Base-by-base conservation (phyloP, 2,113 vertebrate genomes). In the Callaeas wilsoni region DNA sequence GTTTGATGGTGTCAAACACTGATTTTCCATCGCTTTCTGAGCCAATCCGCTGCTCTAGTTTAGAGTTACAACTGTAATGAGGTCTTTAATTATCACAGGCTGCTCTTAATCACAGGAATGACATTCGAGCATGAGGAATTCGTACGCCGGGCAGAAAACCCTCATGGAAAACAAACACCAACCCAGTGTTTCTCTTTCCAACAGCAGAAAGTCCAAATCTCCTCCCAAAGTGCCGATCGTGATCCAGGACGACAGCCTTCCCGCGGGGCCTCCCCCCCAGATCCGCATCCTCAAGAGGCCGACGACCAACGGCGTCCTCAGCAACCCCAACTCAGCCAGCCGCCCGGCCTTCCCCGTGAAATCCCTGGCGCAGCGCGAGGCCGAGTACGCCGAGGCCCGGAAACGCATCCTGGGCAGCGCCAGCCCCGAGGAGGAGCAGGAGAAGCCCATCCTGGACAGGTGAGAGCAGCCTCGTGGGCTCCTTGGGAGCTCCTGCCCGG, bases 241-340 rank as follows among this genome's bases (percentile, higher is more conserved):
- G 96, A 99, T 99, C 96, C 99, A 99, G 97, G 99, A 99, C 94
- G 98, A 99, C 86, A 98, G 99, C 84, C 98, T 99, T 44, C 99
- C 99, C 19, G 80, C 98, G 1, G 99, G 98, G 5, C 99, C 99
- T 4, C 98, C 99, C 41, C 99, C 99, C 9, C 99, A 99, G 97
- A 99, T 99, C 93, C 98, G 99, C 88, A 99, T 99, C 98, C 96
- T 99, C 47, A 99, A 99, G 98, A 98, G 99, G 86, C 99, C 99
- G 19, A 97, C 99, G 4, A 99, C 96, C 96, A 99, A 99, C 92
- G 99, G 99, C 1, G 98, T 98, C 16, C 95, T 99, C 44, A 99
- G 98, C 81, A 98, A 95, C 9, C 95, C 98, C 73, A 77, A 96
- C 95, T 97, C 97, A 1, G 97, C 98, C 96, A 98, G 95, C 97